Evolutionary conservation across 2,888 invertebrate genomes (phyloP), one percentile per base, ranked within the genome.

Genomic region (Meghimatium bilineatum): DNA sequence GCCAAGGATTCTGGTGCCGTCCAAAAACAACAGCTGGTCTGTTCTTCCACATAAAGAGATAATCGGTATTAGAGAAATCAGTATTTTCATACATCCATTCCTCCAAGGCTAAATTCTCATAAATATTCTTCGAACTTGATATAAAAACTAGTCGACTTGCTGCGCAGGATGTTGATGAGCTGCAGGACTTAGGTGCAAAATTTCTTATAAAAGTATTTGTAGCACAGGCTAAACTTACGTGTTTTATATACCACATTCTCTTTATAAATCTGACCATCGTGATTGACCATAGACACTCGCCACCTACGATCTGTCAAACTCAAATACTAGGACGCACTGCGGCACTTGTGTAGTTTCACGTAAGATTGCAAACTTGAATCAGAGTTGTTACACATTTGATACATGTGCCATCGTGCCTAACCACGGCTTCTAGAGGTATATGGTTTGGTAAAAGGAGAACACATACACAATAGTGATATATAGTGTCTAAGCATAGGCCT

Each of bases 1-100:
- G 93, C 96, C 98, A 99, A 0, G 98, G 98, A 94, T 99, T 99
- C 94, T 99, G 99, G 94, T 99, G 97, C 84, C 97, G 95, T 12
- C 99, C 99, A 92, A 99, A 96, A 10, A 99, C 98, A 81, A 99
- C 97, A 92, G 97, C 97, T 0, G 99, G 98, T 88, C 96, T 95
- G 93, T 99, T 99, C 81, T 96, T 95, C 98, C 98, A 99, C 83
- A 99, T 95, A 92, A 99, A 94, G 3, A 98, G 95, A 32, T 89
- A 88, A 93, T 97, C 97, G 92, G 97, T 96, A 85, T 96, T 95
- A 10, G 95, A 95, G 89, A 98, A 97, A 93, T 97, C 96, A 93
- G 96, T 96, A 92, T 98, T 96, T 82, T 95, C 96, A 94, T 98
- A 98, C 90, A 99, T 95, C 98, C 98, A 99, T 93, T 99, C 97